Evolutionary conservation across 2,888 invertebrate species (phyloP), one percentile per base, ranked within the genome.

Genomic region (Chymomyza fuscimana): DNA sequence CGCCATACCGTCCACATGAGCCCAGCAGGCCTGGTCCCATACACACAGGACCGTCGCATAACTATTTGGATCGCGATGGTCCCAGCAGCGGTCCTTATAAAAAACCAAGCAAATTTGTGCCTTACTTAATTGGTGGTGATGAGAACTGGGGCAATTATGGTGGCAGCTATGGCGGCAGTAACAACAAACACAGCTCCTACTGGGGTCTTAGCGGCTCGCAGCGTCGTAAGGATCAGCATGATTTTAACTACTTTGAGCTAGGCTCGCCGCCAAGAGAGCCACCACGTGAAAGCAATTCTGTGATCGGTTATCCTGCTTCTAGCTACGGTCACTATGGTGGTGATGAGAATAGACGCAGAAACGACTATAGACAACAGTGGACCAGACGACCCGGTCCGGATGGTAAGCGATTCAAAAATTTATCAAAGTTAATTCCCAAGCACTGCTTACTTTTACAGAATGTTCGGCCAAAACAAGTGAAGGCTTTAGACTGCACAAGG

Each of bases 401-500:
- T 89, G 92, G 92, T 92, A 80, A 75, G 79, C 4, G 19, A 2
- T 25, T 2, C 25, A n/a, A 52, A 52, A 52, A 16, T 6, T 52
- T 16, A 6, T n/a, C 52, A 15, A 25, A 25, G 40, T 12, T 46
- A 19, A 15, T 0, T 15, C 19, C 10, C 10, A 22, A 15, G 61
- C 22, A 62, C 25, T 40, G 25, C 25, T 62, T 29, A n/a, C 1
- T 62, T 22, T 59, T 66, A 4, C 60, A 95, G 96, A 96, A 84
- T 97, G 97, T 82, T 96, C 96, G 0, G 93, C 96, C 0, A 94
- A 95, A 78, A 94, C 95, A 1, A 94, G 95, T 2, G 94, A 95
- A 5, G 96, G 97, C 0, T 96, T 96, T 92, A 94, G 95, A 2
- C 89, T 97, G 25, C 94, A 94, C 50, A 94, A 95, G 73, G 93